phyloP scores from a whole-genome alignment of 92 coral and sea anemone species.

The Epizoanthus rinbou region DNA sequence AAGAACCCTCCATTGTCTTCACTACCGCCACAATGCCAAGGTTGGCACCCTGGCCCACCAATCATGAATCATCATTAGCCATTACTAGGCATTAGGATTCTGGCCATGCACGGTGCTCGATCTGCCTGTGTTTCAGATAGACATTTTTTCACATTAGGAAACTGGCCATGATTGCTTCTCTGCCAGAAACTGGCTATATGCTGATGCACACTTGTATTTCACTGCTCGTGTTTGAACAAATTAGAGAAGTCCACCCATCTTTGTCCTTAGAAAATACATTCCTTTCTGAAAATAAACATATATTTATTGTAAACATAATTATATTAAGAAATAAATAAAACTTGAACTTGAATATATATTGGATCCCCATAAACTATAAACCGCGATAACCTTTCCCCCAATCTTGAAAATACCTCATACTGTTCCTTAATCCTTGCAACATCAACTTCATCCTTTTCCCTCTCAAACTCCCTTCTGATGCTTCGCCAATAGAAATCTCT shows the following conservation, averaged over 20 bases:
- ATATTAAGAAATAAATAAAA: too few species aligned
- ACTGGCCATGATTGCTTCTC: too few species aligned
- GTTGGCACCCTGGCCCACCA: too few species aligned
- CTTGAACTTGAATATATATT: background rate
- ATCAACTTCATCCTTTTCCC: constrained; percentile 86
- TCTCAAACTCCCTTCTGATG: constrained; percentile 76
- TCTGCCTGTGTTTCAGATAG: too few species aligned
- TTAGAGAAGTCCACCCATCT: constrained; percentile 70
- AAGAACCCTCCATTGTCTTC: too few species aligned
- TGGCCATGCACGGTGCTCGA: too few species aligned
- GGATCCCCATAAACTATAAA: background rate
- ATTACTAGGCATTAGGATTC: too few species aligned
- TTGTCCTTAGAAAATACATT: constrained; percentile 69
- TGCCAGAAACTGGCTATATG: too few species aligned
- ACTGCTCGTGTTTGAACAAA: background rate
- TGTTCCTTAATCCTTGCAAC: constrained; percentile 68
- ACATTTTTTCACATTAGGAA: too few species aligned
- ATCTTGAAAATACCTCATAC: constrained; percentile 65
- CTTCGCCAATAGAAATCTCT: constrained; percentile 68
- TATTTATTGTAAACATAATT: too few species aligned
- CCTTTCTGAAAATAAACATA: constrained; percentile 68
- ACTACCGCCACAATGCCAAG: too few species aligned
- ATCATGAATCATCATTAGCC: too few species aligned
- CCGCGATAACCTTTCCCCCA: background rate
- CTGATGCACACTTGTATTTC: background rate